Evolutionary conservation across 2,888 invertebrate genomes (phyloP).

Genomic region (Diachrysia chrysitis): DNA sequence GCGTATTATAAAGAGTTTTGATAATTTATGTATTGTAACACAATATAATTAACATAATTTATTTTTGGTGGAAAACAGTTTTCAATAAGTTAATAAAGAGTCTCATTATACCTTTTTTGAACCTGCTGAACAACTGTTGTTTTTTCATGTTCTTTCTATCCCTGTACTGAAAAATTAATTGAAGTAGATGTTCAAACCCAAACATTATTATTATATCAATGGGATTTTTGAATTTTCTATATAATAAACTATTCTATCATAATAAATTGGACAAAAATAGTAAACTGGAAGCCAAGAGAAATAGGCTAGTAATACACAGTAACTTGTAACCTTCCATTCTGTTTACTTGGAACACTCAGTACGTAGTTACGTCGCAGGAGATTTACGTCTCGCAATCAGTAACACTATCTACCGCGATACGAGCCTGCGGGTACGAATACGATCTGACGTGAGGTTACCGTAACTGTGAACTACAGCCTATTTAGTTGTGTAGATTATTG

Average conservation of each 20-base stretch:
- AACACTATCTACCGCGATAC: constrained; percentile 5
- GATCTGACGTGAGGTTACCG: neutral
- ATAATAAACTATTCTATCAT: too few relatives aligned
- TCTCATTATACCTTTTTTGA: too few relatives aligned
- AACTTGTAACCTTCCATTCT: neutral
- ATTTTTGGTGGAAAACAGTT: too few relatives aligned
- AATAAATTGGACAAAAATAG: neutral
- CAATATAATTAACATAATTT: too few relatives aligned
- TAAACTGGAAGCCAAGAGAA: neutral
- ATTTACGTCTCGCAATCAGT: constrained; percentile 5
- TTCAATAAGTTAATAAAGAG: too few relatives aligned
- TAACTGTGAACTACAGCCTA: neutral
- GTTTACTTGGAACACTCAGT: constrained; percentile 2
- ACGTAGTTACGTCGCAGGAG: constrained; percentile 3
- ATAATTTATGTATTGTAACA: too few relatives aligned
- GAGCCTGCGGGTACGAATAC: neutral
- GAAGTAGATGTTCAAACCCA: too few relatives aligned
- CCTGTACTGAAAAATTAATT: too few relatives aligned
- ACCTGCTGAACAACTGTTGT: too few relatives aligned
- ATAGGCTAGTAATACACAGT: neutral
- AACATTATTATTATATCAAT: too few relatives aligned
- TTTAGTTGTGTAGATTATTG: neutral
- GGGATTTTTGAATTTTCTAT: too few relatives aligned
- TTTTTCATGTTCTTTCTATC: too few relatives aligned
- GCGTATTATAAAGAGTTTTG: neutral